Evolutionary conservation across 2,888 invertebrate genomes (phyloP).

Genomic region (Parnassius orleans): DNA sequence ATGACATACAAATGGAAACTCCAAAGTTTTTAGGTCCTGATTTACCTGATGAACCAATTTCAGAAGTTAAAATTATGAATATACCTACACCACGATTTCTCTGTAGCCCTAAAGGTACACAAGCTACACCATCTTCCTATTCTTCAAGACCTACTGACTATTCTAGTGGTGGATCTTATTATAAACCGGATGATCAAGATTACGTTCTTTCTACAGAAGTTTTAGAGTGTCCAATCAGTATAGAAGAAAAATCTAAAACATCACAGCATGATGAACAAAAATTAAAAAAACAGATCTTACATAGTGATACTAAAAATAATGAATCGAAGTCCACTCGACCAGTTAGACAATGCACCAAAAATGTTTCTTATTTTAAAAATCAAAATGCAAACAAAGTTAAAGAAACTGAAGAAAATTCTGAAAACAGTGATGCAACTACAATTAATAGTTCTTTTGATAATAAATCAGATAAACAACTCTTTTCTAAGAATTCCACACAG

Average conservation of each 20-base stretch:
- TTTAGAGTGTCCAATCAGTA: conserved; percentile 43
- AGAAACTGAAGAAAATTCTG: conserved; percentile 40
- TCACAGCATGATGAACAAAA: conserved; percentile 34
- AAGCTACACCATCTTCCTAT: conserved; percentile 68
- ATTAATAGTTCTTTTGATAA: conserved; percentile 41
- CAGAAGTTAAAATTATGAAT: conserved; percentile 80
- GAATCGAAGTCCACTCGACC: conserved; percentile 49
- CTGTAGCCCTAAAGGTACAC: conserved; percentile 57
- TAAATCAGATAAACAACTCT: conserved; percentile 29
- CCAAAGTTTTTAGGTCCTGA: conserved; percentile 76
- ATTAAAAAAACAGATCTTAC: conserved; percentile 23
- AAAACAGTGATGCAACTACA: conserved; percentile 45
- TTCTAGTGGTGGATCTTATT: conserved; percentile 83
- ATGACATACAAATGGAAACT: conserved; percentile 77
- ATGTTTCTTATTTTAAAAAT: conserved; percentile 64
- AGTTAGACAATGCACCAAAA: conserved; percentile 67
- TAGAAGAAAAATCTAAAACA: conserved; percentile 8
- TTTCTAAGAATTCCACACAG: conserved; percentile 37
- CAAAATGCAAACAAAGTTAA: conserved; percentile 39
- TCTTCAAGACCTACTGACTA: conserved; percentile 79
- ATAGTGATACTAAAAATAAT: conserved; percentile 20
- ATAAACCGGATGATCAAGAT: conserved; percentile 83
- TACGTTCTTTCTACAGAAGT: conserved; percentile 54
- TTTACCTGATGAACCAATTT: conserved; percentile 65
- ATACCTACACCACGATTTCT: conserved; percentile 81